Percentiles rank a stretch among this genome's conserved stretches.
phyloP scores from a whole-genome alignment of 2,113 vertebrate species.

The Herpetotheres cachinnans region DNA sequence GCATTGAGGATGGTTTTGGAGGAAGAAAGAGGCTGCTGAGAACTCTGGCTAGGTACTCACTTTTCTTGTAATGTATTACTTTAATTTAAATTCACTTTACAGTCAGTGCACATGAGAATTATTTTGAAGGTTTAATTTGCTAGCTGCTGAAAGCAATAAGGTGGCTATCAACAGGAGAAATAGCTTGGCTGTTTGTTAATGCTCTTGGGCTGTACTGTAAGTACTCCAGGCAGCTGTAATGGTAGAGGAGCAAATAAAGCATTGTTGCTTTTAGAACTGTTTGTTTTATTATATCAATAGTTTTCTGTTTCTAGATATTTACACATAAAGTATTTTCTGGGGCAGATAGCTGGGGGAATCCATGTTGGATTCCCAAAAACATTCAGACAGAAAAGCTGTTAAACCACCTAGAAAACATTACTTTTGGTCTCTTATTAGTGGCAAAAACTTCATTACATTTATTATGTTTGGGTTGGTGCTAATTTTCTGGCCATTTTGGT shows the following conservation, averaged over 20 bases:
- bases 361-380: not conserved
- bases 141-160: constrained; percentile 70
- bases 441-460: constrained; percentile 34
- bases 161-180: constrained; percentile 63
- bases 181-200: constrained; percentile 54
- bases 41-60: constrained; percentile 27
- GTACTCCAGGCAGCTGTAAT: constrained; percentile 9
- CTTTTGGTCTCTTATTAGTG: not conserved
- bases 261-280: not conserved
- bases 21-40: constrained; percentile 9
- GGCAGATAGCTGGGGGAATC: not conserved
- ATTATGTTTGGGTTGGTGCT: constrained; percentile 46
- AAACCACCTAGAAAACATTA: constrained; percentile 19
- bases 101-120: constrained; percentile 72
- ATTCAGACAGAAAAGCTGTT: not conserved
- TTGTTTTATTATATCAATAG: constrained; percentile 50
- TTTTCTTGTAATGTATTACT: constrained; percentile 65
- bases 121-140: constrained; percentile 75
- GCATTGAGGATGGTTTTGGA: not conserved
- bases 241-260: constrained; percentile 24
- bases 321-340: not conserved
- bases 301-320: constrained; percentile 34
- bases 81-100: constrained; percentile 76
- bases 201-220: constrained; percentile 19
- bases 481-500: constrained; percentile 58